phyloP scores from a whole-genome alignment of 2,113 vertebrate genomes.

The Archocentrus centrarchus region DNA sequence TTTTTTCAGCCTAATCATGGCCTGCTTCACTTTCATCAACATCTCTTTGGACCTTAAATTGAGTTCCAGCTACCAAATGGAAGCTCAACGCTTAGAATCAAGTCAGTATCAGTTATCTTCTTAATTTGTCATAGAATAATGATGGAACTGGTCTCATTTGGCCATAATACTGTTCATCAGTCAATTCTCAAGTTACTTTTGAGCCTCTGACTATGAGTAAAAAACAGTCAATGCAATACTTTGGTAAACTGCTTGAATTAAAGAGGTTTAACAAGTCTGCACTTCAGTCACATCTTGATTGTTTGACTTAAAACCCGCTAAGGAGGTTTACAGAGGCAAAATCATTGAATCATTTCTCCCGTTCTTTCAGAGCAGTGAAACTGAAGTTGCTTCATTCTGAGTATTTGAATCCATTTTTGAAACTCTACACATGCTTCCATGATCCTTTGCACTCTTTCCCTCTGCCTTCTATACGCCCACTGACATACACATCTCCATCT shows the following conservation, averaged over 20 bases:
- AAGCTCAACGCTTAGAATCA: not conserved
- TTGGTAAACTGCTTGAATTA: not conserved
- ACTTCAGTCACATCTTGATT: not conserved
- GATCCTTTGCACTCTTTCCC: conserved; percentile 17
- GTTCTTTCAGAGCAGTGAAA: not conserved
- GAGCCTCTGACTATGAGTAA: not conserved
- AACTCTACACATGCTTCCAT: conserved; percentile 29
- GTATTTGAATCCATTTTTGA: conserved; percentile 16
- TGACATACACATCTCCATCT: conserved; percentile 14
- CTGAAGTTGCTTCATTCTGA: not conserved
- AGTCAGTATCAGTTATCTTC: not conserved
- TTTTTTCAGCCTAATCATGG: not conserved
- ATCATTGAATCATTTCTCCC: not conserved
- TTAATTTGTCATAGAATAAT: not conserved
- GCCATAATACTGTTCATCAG: too few species aligned
- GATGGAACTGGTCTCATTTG: not conserved
- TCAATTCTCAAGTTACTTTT: not conserved
- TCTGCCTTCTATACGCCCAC: not conserved
- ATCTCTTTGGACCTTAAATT: not conserved
- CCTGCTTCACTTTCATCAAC: not conserved
- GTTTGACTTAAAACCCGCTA: not conserved
- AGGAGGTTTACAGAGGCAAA: not conserved
- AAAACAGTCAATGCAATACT: not conserved
- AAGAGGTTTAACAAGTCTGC: not conserved
- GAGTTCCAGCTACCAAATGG: not conserved